Evolutionary conservation across 30 jellyfish, hydroid and myxozoan species (phyloP).

Genomic region (Haliclystus octoradiatus): DNA sequence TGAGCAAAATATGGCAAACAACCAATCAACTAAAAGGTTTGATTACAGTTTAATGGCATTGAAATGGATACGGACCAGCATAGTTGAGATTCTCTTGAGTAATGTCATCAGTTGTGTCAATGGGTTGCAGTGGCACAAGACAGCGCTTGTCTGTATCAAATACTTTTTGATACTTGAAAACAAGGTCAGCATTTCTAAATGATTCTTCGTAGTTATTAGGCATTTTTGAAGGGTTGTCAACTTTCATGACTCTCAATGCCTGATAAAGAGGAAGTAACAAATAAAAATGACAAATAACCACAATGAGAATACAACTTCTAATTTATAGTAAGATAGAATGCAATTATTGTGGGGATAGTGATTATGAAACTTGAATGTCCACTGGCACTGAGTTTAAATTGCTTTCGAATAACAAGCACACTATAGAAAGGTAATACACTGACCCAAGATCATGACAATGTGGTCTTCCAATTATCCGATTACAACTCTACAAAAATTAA

Average conservation of each 20-base stretch:
- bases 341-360: neutral
- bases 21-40: too few species aligned
- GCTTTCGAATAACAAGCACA: neutral
- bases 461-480: too few species aligned
- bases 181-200: constrained; percentile 95
- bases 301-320: neutral
- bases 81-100: constrained; percentile 57
- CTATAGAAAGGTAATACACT: too few species aligned
- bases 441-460: too few species aligned
- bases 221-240: constrained; percentile 33
- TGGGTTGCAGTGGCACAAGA: constrained; percentile 48
- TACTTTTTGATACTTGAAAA: constrained; percentile 81
- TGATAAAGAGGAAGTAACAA: neutral
- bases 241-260: constrained; percentile 49
- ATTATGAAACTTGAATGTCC: constrained; percentile 13
- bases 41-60: too few species aligned
- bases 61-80: constrained; percentile 99
- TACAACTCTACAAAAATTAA: too few species aligned
- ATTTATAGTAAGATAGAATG: neutral
- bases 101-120: constrained; percentile 35
- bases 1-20: too few species aligned
- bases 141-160: constrained; percentile 57
- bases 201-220: constrained; percentile 72
- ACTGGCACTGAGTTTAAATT: constrained; percentile 12
- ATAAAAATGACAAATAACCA: neutral